Evolutionary conservation across 2,113 vertebrate genomes (phyloP).

Genomic region (Fregetta grallaria): DNA sequence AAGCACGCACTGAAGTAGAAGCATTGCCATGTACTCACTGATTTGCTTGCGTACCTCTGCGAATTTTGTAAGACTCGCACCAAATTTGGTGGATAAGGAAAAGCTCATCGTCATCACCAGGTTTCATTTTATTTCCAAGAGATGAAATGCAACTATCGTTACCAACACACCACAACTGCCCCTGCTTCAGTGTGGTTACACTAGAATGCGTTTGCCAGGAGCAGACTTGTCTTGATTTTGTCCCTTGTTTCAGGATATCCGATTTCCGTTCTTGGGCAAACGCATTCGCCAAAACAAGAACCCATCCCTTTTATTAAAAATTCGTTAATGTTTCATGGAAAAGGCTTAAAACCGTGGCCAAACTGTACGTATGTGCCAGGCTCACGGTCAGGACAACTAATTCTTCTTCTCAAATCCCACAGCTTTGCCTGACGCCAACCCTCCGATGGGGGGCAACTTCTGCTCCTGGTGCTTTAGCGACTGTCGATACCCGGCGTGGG

Average conservation of each 20-base stretch:
- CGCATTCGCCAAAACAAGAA: neutral
- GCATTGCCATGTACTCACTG: accelerated
- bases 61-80: accelerated
- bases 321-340: accelerated
- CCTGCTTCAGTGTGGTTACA: accelerated
- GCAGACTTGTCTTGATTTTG: accelerated
- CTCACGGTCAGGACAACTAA: neutral
- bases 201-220: accelerated
- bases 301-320: neutral
- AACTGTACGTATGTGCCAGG: accelerated
- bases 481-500: accelerated
- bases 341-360: neutral
- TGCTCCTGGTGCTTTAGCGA: no score
- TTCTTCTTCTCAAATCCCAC: no score
- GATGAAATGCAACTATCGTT: neutral
- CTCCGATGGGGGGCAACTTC: accelerated
- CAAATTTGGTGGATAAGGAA: neutral
- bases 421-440: accelerated
- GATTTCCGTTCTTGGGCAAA: neutral
- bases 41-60: neutral
- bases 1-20: accelerated
- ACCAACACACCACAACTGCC: neutral
- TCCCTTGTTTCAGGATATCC: accelerated
- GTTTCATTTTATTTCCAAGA: neutral
- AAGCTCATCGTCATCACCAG: accelerated